Base-by-base conservation (phyloP, 1,140 invertebrate genomes). In the Listronotus oregonensis region DNA sequence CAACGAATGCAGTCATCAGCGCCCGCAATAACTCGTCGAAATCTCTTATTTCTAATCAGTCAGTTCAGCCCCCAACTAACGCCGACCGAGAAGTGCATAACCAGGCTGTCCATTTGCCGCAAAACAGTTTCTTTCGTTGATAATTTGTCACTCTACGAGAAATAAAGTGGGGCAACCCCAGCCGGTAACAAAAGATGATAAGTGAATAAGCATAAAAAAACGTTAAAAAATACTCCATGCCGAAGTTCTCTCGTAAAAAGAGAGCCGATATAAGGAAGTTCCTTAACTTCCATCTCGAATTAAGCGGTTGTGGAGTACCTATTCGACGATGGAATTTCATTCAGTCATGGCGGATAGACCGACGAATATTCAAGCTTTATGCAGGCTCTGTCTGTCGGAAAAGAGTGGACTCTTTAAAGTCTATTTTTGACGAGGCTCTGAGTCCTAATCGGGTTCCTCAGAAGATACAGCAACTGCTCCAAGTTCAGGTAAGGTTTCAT, bases 311-410 rank as follows among this genome's bases (percentile, higher is more conserved):
- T 37, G 21, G 21, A 10, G 8, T 1, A n/a, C n/a, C n/a, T n/a
- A 11, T 57, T 40, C 10, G 18, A 49, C n/a, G n/a, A 59, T 47
- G 27, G 44, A 59, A 21, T 4, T 17, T 42, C 32, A 55, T 39
- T 12, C 39, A 15, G 15, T 27, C 32, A 15, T 17, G n/a, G 40
- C 54, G 40, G 54, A 15, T 10, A 21, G 11, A 43, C 14, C 17
- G 27, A 11, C 17, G 39, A 49, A 63, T 12, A n/a, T 63, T 5
- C 3, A 54, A 14, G 60, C 60, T 21, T 34, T 63, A 66, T 77
- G 75, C 55, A 73, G 75, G 57, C 69, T 77, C 34, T 77, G 75
- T 55, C 70, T 77, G 46, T 63, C 68, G 9, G 72, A 77, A n/a
- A 12, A 71, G 66, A 44, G 40, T 58, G 18, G 71, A 73, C 31